These are phyloP conservation scores for Rhinopithecus roxellana DNA, from an alignment of 2,113 vertebrate genomes.

Conservation along the genomic window DNA sequence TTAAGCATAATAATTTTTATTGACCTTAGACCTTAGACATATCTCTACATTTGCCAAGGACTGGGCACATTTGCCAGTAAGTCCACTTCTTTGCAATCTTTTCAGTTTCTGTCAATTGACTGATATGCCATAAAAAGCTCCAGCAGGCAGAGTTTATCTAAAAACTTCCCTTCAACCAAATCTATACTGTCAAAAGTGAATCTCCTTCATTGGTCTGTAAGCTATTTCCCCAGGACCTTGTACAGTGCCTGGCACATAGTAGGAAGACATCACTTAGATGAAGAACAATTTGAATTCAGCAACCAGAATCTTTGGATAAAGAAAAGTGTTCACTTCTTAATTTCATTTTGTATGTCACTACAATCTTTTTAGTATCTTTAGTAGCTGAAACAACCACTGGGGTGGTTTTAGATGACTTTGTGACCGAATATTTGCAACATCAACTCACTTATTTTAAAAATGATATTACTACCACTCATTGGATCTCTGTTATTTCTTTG, in stretches of 20 bases:
- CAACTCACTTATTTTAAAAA: background rate
- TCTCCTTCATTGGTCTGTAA: background rate
- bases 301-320: background rate
- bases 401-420: background rate
- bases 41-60: background rate
- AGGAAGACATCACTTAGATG: background rate
- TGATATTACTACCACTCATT: background rate
- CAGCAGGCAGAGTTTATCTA: background rate
- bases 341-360: background rate
- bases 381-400: background rate
- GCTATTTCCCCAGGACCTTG: background rate
- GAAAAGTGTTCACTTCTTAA: background rate
- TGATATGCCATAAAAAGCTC: background rate
- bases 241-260: background rate
- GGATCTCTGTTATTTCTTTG: conserved; percentile 1
- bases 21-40: background rate
- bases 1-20: background rate
- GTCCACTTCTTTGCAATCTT: background rate
- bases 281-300: background rate
- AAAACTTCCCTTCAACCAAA: background rate
- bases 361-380: background rate
- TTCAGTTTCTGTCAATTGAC: background rate
- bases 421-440: background rate
- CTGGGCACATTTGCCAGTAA: background rate
- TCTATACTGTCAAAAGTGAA: background rate